Conservation (phyloP, 1,140 invertebrate species). For the Diorhabda carinulata region DNA sequence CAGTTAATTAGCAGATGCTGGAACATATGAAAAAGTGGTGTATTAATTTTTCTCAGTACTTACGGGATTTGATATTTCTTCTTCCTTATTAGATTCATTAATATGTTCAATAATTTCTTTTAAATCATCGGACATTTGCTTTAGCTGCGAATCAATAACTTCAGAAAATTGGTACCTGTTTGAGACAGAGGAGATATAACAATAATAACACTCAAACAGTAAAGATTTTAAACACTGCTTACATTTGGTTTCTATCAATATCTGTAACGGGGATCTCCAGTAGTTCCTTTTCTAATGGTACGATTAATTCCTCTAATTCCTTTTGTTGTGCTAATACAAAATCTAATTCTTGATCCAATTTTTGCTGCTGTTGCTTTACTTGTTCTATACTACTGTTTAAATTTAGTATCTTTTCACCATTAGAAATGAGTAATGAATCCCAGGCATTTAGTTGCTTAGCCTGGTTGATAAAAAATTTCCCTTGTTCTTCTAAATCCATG, state of each 20-base stretch:
- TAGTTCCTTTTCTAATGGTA: constrained; percentile 79
- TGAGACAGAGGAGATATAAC: too few relatives aligned
- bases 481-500: constrained; percentile 87
- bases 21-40: too few relatives aligned
- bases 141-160: constrained; percentile 86
- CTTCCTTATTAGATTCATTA: constrained; percentile 79
- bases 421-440: constrained; percentile 85
- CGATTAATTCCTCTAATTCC: constrained; percentile 83
- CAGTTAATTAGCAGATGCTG: too few relatives aligned
- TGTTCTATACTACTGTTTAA: constrained; percentile 80
- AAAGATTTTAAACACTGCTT: constrained; percentile 31
- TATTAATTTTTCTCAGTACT: constrained; percentile 41
- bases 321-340: constrained; percentile 90
- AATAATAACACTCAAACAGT: too few relatives aligned
- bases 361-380: constrained; percentile 84
- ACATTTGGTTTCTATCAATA: constrained; percentile 81
- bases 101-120: constrained; percentile 94
- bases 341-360: constrained; percentile 90
- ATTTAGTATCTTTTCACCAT: constrained; percentile 88
- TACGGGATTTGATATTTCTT: constrained; percentile 83
- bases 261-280: constrained; percentile 70
- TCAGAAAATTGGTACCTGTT: constrained; percentile 78
- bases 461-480: constrained; percentile 89
- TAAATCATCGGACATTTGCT: constrained; percentile 90
- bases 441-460: constrained; percentile 92